Base-by-base conservation (phyloP, 2,113 vertebrate species). In the Irena cyanogastra region DNA sequence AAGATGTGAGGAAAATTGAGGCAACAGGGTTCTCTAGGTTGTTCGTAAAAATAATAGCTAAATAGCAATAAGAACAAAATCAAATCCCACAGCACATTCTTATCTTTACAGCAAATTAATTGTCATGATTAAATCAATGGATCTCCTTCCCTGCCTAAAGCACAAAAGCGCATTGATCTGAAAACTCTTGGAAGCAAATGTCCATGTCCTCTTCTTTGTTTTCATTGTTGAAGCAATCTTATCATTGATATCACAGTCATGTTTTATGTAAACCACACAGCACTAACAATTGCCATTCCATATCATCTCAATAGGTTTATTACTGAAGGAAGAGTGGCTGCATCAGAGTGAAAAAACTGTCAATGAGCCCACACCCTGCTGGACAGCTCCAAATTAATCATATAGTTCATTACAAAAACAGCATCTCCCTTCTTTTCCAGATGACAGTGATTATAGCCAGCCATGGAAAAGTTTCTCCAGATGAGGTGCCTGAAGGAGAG, bases 361-460 rank as follows among this genome's bases (percentile, higher is more conserved):
- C 83, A 89, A 49, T 71, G 35, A 89, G 63, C 44, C 90, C 84
- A 92, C 50, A 3, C 78, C 85, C 94, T 92, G 76, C 69, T 94
- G 80, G 94, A 95, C 76, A 96, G 85, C 79, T 96, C 91, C 95
- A 95, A 95, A 95, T 95, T 79, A 92, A 96, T 96, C 80, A 63
- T 88, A 70, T 54, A 66, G 33, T 72, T 93, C 57, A 76, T 94
- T 90, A 87, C 52, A 93, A 89, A 94, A 95, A 8, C 68, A 95
- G 45, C 54, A 88, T 84, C 95, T 91, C 87, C 91, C 42, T 90
- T 93, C 76, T 90, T 93, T 92, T 89, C 87, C 83, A 97, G 87
- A 95, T 96, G 90, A 96, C 83, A 89, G 22, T 87, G 84, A 97
- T 96, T 95, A 97, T 27, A 84, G 54, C 76, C 88, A 95, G 79